These are phyloP conservation scores for Babyrousa celebensis DNA, from an alignment of 2,797 vertebrate species.

Conservation along the genomic window DNA sequence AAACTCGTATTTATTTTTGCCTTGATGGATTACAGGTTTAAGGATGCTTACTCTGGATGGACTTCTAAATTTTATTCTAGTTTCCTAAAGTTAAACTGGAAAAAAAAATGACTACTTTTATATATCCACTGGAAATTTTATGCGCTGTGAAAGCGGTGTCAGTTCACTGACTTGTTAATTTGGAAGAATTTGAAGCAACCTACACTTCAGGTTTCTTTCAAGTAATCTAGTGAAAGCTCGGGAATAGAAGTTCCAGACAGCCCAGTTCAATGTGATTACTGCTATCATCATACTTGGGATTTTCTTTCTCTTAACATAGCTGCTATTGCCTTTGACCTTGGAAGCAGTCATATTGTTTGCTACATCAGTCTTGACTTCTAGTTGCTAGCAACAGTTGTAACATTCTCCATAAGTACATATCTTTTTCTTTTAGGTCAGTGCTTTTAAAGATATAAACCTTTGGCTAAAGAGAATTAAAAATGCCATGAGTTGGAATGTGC, in stretches of 20 bases:
- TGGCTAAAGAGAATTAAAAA: conserved; percentile 12
- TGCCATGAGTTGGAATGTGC: neutral
- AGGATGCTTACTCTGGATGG: conserved; percentile 77
- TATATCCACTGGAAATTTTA: conserved; percentile 60
- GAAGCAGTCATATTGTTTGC: neutral
- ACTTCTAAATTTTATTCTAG: conserved; percentile 77
- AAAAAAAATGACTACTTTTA: conserved; percentile 62
- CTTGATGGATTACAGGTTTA: conserved; percentile 68
- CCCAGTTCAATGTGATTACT: neutral
- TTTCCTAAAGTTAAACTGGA: conserved; percentile 77
- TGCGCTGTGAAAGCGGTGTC: conserved; percentile 69
- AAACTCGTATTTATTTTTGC: conserved; percentile 79
- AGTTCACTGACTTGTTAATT: conserved; percentile 80
- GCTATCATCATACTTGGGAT: neutral
- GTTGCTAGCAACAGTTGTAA: neutral
- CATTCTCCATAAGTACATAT: neutral
- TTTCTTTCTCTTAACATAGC: neutral
- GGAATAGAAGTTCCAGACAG: neutral
- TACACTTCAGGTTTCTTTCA: conserved; percentile 62
- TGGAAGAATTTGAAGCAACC: conserved; percentile 74
- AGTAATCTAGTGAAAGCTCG: conserved; percentile 64
- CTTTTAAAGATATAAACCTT: neutral
- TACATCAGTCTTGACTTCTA: neutral
- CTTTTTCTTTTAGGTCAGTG: neutral
- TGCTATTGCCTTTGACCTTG: neutral